phyloP scores from a whole-genome alignment of 37 sponge, comb jelly and placozoan genomes.

The Oscarella lobularis region DNA sequence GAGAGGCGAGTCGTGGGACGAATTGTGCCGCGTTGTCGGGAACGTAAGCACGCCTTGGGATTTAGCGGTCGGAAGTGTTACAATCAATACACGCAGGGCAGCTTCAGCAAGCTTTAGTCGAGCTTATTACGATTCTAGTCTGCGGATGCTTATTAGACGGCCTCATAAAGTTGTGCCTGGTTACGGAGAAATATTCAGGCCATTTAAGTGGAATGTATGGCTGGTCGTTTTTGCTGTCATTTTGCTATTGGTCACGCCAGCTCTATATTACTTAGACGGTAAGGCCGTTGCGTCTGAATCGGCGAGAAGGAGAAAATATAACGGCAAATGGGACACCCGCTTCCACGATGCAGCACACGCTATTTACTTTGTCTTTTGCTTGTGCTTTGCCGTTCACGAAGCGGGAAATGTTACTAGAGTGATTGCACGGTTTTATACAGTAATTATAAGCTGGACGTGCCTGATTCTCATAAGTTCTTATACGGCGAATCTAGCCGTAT shows the following conservation, averaged over 20 bases:
- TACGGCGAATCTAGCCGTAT: not conserved
- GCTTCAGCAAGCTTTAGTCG: not conserved
- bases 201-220: slow-evolving; percentile 6
- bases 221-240: not conserved
- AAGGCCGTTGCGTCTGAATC: not conserved
- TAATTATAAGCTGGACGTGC: not conserved
- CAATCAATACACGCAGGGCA: not conserved
- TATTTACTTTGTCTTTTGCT: not conserved
- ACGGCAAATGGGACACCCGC: not conserved
- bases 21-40: not conserved
- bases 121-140: not conserved
- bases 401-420: not conserved
- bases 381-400: not conserved
- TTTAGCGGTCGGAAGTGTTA: not conserved
- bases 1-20: not conserved
- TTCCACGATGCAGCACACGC: not conserved
- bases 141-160: not conserved
- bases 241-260: not conserved
- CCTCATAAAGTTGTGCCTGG: not conserved
- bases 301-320: not conserved
- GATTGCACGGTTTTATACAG: not conserved
- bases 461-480: not conserved
- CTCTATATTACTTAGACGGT: not conserved
- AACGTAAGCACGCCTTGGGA: not conserved
- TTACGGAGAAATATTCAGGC: not conserved